phyloP scores from a whole-genome alignment of 2,113 vertebrate genomes.

The Bolborhynchus lineola region DNA sequence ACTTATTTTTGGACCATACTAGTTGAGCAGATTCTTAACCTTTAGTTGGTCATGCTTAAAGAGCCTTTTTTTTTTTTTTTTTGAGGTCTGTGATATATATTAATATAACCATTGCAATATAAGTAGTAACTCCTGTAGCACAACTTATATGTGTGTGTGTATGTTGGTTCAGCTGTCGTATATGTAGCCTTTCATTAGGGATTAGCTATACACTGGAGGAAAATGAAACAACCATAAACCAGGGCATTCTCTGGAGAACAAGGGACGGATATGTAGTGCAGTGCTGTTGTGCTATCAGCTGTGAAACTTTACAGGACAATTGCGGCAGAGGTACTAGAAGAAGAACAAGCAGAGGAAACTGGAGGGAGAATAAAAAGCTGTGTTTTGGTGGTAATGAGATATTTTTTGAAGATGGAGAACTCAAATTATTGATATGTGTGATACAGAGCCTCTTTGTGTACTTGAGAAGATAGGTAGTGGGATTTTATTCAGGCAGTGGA shows the following conservation, averaged over 20 bases:
- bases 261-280: neutral
- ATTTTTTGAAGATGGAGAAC: neutral
- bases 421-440: neutral
- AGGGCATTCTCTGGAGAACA: neutral
- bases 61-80: neutral
- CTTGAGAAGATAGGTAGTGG: neutral
- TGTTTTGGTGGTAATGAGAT: neutral
- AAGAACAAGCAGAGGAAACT: neutral
- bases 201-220: neutral
- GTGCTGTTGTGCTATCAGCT: neutral
- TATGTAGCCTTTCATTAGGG: neutral
- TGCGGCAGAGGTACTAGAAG: neutral
- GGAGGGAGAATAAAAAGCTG: neutral
- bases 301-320: neutral
- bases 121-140: neutral
- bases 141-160: neutral
- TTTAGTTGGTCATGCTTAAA: neutral
- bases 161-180: rapidly evolving
- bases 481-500: neutral
- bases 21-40: neutral
- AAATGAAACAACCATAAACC: neutral
- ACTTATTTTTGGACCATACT: neutral
- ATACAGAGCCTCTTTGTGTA: neutral
- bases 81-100: neutral
- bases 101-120: neutral